Evolutionary conservation across 2,797 vertebrate genomes (phyloP), one percentile per base, ranked within the genome.

Genomic region (Petrocephalus sullivani): DNA sequence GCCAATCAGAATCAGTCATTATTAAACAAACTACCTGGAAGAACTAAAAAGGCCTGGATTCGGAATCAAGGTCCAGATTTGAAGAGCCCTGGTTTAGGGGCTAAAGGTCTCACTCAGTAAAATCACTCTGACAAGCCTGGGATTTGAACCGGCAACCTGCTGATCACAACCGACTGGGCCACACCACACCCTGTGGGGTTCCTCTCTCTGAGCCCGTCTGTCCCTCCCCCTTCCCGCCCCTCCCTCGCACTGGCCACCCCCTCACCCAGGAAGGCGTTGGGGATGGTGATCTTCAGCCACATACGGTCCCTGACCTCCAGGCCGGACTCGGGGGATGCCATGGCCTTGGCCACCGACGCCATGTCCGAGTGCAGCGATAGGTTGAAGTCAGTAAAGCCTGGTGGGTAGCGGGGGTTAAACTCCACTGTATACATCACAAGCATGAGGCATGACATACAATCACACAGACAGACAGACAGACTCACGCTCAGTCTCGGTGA

Each of bases 401-500:
- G 9, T 91, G 41, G 81, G 7, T 67, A 23, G 23, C 23, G 23
- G 12, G 0, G 23, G 3, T 16, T 49, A 21, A 37, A 41, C 71
- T 41, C 37, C 37, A 37, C 37, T 75, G 16, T 46, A 14, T 14
- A 75, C 19, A 12, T 41, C 16, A 41, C 61, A 37, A 41, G 14
- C 16, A 21, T 10, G 16, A 23, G 16, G 21, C 6, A 37, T 14
- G 49, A 21, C 16, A 23, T 23, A 3, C 71, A 19, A 12, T n/a
- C 2, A 14, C 7, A 28, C 8, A 58, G 3, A 8, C 28, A 23
- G 28, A 33, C 37, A 71, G 14, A 46, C 89, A 56, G 87, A 97
- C 98, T 98, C 95, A 99, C 98, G 97, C 92, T 99, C 98, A 0
- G 98, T 99, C 94, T 99, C 98, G 5, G 98, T 98, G 92, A 99